Base-by-base conservation (phyloP, 2,113 vertebrate species). In the Camarhynchus parvulus region DNA sequence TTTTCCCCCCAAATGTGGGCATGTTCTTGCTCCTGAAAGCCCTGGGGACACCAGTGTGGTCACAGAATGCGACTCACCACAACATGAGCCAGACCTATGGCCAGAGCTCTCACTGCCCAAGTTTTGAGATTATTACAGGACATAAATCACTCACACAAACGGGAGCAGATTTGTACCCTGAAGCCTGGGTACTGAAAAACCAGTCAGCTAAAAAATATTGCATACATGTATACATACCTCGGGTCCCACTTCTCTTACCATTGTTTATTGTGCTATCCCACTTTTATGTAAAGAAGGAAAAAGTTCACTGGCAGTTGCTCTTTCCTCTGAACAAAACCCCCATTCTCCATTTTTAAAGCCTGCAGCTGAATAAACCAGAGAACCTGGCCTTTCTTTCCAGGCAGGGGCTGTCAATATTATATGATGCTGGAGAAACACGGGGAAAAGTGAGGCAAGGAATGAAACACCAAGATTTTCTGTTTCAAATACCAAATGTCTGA, bases 391-490 rank as follows among this genome's bases (percentile, higher is more conserved):
- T 97, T 97, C 96, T 79, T 92, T 95, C 91, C 96, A 94, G 68
- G 62, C 90, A 89, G 92, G 83, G 93, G 93, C 92, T 95, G 97
- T 92, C 96, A 88, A 92, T 96, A 96, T 97, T 97, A 95, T 90
- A 96, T 96, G 92, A 97, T 95, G 96, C 95, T 96, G 92, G 96
- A 96, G 97, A 95, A 97, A 96, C 94, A 94, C 75, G 24, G 75
- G 94, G 93, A 96, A 97, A 96, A 97, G 95, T 94, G 97, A 97
- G 92, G 87, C 95, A 90, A 92, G 96, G 95, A 97, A 94, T 95
- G 96, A 96, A 95, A 97, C 96, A 92, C 95, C 92, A 92, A 79
- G 96, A 97, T 97, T 98, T 97, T 97, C 95, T 87, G 94, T 97
- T 97, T 96, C 91, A 85, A 97, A 97, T 97, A 95, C 93, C 96